phyloP scores from a whole-genome alignment of 2,113 vertebrate species.

The Suncus etruscus region DNA sequence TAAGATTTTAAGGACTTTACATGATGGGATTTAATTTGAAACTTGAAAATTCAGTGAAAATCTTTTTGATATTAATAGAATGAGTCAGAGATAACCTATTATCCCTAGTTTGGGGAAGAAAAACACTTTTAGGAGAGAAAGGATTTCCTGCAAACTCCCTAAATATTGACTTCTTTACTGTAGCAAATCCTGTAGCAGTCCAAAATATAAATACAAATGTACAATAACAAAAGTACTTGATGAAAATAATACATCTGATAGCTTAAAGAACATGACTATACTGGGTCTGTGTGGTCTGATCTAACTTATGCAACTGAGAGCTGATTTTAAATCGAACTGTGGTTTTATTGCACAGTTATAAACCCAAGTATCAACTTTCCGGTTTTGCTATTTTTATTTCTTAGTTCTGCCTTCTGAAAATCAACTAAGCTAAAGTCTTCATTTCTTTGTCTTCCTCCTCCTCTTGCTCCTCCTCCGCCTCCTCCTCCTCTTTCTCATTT shows the following conservation, averaged over 20 bases:
- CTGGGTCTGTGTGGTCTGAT: background rate
- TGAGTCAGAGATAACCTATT: background rate
- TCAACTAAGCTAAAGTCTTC: background rate
- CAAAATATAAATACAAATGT: background rate
- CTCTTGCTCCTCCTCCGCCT: no score
- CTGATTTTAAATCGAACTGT: background rate
- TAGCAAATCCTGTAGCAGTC: background rate
- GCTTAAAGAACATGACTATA: background rate
- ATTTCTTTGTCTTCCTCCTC: no score
- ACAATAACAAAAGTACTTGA: background rate
- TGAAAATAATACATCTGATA: background rate
- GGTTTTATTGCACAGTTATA: conserved; percentile 3
- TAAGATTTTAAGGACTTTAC: no score
- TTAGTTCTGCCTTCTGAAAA: conserved; percentile 10
- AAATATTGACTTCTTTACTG: background rate
- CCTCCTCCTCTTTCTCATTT: background rate
- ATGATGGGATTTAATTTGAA: background rate
- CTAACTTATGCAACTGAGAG: background rate
- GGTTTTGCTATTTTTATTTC: background rate
- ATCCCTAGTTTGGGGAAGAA: background rate
- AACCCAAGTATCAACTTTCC: background rate
- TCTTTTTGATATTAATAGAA: conserved; percentile 4
- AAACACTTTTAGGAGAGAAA: background rate
- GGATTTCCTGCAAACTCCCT: background rate
- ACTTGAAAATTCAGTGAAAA: background rate